Evolutionary conservation across 2,888 invertebrate genomes (phyloP).

Genomic region (Tridacna crocea): DNA sequence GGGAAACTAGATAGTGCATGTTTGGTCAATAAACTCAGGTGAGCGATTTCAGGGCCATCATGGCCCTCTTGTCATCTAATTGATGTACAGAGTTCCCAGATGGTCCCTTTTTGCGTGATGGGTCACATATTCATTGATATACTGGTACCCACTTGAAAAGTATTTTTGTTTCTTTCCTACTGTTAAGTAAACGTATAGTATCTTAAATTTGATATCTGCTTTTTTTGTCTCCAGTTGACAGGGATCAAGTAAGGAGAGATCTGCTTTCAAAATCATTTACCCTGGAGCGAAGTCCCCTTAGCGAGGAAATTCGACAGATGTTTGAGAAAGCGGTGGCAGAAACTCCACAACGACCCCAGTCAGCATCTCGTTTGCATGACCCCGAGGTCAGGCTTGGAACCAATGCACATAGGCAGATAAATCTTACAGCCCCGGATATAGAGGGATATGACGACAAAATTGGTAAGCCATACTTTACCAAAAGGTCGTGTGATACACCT

Average conservation of each 20-base stretch:
- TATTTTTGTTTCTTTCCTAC: no score
- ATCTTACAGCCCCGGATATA: not conserved
- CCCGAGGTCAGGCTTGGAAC: not conserved
- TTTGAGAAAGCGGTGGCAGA: constrained; percentile 60
- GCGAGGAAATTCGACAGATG: constrained; percentile 64
- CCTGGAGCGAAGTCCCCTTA: constrained; percentile 60
- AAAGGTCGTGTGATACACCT: not conserved
- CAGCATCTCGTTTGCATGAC: not conserved
- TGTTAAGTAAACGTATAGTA: no score
- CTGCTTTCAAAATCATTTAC: constrained; percentile 41
- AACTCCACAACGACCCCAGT: constrained; percentile 33
- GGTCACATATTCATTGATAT: no score
- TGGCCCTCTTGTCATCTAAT: no score
- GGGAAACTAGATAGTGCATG: no score
- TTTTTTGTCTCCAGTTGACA: not conserved
- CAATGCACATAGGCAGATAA: not conserved
- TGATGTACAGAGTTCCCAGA: no score
- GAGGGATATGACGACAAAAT: not conserved
- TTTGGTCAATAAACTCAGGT: no score
- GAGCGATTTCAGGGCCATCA: no score
- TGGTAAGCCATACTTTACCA: not conserved
- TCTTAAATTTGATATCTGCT: not conserved
- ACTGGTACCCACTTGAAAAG: no score
- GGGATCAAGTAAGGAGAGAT: constrained; percentile 23
- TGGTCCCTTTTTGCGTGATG: no score